These are phyloP conservation scores for Lepidurus packardi DNA, from an alignment of 1,140 invertebrate genomes.

Conservation along the genomic window DNA sequence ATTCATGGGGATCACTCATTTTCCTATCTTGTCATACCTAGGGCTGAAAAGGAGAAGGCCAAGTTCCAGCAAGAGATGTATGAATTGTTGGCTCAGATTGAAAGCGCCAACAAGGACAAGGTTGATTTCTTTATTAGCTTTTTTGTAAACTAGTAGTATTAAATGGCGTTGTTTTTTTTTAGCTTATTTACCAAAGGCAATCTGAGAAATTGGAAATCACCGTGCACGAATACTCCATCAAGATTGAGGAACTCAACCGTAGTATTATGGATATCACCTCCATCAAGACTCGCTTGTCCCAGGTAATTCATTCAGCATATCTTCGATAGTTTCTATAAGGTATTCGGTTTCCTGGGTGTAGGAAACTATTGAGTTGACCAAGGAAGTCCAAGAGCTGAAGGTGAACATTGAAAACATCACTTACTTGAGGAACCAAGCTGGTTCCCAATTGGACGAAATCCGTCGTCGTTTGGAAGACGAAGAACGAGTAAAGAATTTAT, in stretches of 20 bases:
- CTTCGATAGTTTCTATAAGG: background rate
- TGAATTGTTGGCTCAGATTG: constrained; percentile 87
- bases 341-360: constrained; percentile 38
- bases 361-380: constrained; percentile 89
- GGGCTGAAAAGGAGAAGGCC: constrained; percentile 89
- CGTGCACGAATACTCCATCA: constrained; percentile 82
- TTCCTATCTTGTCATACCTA: constrained; percentile 48
- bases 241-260: constrained; percentile 91
- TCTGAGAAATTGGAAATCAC: constrained; percentile 83
- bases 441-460: constrained; percentile 84
- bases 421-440: constrained; percentile 81
- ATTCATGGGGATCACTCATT: background rate
- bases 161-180: constrained; percentile 34
- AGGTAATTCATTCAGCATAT: constrained; percentile 43
- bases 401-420: constrained; percentile 84
- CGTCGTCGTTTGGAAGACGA: constrained; percentile 90
- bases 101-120: constrained; percentile 86
- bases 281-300: constrained; percentile 75
- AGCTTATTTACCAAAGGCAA: constrained; percentile 72
- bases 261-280: constrained; percentile 91
- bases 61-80: constrained; percentile 95
- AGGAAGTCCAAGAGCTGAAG: constrained; percentile 92
- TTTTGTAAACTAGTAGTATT: background rate
- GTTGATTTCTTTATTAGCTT: constrained; percentile 41
- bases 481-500: constrained; percentile 59